phyloP scores from a whole-genome alignment of 2,888 invertebrate species.

The Hipparchia sbordonii region DNA sequence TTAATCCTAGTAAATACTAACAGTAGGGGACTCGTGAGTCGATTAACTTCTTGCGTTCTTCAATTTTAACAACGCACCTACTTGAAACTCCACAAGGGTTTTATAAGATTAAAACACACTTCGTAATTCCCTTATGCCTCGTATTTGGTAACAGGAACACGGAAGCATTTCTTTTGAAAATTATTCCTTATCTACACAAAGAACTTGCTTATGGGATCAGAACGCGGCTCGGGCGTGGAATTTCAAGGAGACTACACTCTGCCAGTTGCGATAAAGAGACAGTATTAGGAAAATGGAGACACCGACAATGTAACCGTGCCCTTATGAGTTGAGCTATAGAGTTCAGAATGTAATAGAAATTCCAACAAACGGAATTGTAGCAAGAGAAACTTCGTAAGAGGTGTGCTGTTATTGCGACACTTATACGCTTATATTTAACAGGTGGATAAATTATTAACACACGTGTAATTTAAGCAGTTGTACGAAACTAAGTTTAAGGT shows the following conservation, averaged over 20 bases:
- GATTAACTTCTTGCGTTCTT: background rate
- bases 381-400: constrained; percentile 52
- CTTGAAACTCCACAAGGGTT: background rate
- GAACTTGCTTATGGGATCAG: constrained; percentile 42
- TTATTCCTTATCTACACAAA: constrained; percentile 38
- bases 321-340: constrained; percentile 37
- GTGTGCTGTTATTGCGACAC: constrained; percentile 46
- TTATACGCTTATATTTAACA: constrained; percentile 54
- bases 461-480: constrained; percentile 33
- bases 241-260: constrained; percentile 58
- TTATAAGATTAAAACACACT: background rate
- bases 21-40: background rate
- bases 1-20: background rate
- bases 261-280: constrained; percentile 64
- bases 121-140: constrained; percentile 20
- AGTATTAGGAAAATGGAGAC: constrained; percentile 50
- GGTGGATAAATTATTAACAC: constrained; percentile 44
- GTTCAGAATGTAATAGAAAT: constrained; percentile 45
- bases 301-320: constrained; percentile 43
- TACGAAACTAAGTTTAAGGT: constrained; percentile 28
- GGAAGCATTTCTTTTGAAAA: constrained; percentile 30
- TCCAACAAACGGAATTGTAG: constrained; percentile 58
- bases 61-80: background rate
- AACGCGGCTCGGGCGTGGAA: constrained; percentile 48
- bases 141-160: constrained; percentile 21